Percentiles rank a stretch among this genome's conserved stretches.
phyloP scores from a whole-genome alignment of 2,888 invertebrate genomes.

The Auanema freiburgensis region DNA sequence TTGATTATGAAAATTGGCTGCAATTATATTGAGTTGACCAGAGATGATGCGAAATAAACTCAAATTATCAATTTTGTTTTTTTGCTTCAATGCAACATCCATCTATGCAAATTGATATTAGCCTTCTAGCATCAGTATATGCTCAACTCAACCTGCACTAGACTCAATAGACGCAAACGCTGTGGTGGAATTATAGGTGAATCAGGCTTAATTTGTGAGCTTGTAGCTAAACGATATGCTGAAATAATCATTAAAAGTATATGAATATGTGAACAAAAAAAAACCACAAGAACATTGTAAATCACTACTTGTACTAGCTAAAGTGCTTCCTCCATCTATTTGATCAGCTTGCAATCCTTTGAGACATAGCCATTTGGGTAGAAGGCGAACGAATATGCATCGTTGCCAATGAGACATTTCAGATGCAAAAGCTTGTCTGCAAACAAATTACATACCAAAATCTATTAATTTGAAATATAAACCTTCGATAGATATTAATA shows the following conservation, averaged over 20 bases:
- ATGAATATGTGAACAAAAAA: too few relatives aligned
- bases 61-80: conserved; percentile 37
- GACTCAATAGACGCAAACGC: conserved; percentile 30
- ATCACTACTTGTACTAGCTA: too few relatives aligned
- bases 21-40: conserved; percentile 44
- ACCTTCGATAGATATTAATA: conserved; percentile 92
- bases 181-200: conserved; percentile 35
- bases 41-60: conserved; percentile 39
- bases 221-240: too few relatives aligned
- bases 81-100: conserved; percentile 38
- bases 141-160: conserved; percentile 25
- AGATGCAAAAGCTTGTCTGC: conserved; percentile 46
- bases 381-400: conserved; percentile 41
- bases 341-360: conserved; percentile 27
- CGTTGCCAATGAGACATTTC: conserved; percentile 48
- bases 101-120: conserved; percentile 25
- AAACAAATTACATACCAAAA: conserved; percentile 1
- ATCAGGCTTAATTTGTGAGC: too few relatives aligned
- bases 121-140: neutral
- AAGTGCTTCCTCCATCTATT: too few relatives aligned
- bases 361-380: conserved; percentile 36
- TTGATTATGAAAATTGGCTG: conserved; percentile 45
- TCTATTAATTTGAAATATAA: conserved; percentile 62
- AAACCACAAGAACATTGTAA: too few relatives aligned
- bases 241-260: too few relatives aligned